Evolutionary conservation across 2,888 invertebrate genomes (phyloP).

Genomic region (Cataglyphis livida): DNA sequence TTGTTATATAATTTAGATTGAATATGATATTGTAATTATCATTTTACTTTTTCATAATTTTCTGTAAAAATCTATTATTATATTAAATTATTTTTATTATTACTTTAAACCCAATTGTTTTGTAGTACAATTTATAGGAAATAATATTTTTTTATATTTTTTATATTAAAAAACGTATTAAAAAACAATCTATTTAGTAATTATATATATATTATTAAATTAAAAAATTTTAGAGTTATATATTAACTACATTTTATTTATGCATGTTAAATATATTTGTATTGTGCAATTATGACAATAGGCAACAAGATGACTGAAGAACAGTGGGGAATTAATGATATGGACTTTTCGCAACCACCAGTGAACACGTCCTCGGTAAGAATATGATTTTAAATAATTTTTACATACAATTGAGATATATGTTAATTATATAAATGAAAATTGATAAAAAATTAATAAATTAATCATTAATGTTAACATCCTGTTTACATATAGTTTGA

Average conservation of each 20-base stretch:
- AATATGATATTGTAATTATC: not conserved
- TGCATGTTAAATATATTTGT: not conserved
- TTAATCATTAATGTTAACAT: not conserved
- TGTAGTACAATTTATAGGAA: not conserved
- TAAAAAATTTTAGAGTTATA: not conserved
- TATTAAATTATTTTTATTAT: not conserved
- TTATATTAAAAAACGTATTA: not conserved
- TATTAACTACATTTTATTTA: not conserved
- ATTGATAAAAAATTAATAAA: not conserved
- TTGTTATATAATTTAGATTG: not conserved
- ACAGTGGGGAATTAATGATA: slow-evolving; percentile 37
- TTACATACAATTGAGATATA: not conserved
- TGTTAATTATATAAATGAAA: not conserved
- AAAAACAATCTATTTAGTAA: not conserved
- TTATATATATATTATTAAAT: not conserved
- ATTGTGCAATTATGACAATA: slow-evolving; percentile 15
- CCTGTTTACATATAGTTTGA: slow-evolving; percentile 62
- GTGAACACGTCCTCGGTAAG: slow-evolving; percentile 29
- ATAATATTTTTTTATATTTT: not conserved
- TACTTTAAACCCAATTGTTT: not conserved
- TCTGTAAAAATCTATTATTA: not conserved
- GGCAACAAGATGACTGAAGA: slow-evolving; percentile 57
- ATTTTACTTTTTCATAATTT: slow-evolving; percentile 2
- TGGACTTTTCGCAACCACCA: slow-evolving; percentile 6
- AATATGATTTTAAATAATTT: not conserved